Conservation (phyloP, 2,888 invertebrate genomes). For the Habrosyne pyritoides region DNA sequence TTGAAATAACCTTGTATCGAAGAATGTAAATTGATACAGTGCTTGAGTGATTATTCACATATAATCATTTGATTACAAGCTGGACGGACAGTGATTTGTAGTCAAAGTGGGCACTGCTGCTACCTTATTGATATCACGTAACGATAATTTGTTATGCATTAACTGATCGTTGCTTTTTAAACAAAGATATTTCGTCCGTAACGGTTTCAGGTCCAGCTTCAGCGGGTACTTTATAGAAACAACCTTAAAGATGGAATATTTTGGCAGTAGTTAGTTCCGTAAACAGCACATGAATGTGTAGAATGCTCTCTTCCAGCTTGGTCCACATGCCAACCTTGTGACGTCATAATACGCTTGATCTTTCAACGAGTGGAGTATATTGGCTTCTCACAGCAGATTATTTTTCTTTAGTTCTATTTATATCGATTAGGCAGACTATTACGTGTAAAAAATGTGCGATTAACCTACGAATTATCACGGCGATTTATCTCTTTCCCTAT, state of each 20-base stretch:
- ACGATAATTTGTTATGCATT: conserved; percentile 1
- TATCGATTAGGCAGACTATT: neutral
- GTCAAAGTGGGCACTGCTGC: conserved; percentile 21
- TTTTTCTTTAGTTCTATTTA: neutral
- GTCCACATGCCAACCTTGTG: conserved; percentile 15
- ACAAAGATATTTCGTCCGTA: neutral
- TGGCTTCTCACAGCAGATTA: neutral
- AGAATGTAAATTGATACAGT: neutral
- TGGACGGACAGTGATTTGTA: neutral
- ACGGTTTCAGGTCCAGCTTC: neutral
- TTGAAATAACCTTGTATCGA: neutral
- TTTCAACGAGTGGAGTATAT: neutral
- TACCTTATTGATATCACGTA: conserved; percentile 21
- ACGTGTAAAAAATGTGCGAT: neutral
- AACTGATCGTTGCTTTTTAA: neutral
- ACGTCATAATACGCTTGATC: neutral
- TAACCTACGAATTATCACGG: neutral
- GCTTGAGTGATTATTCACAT: neutral
- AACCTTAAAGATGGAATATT: conserved; percentile 20
- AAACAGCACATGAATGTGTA: conserved; percentile 26
- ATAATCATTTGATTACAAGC: neutral
- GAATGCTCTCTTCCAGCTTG: conserved; percentile 17
- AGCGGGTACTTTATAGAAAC: neutral
- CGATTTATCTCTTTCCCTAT: neutral
- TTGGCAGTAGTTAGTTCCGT: conserved; percentile 26